These are phyloP conservation scores for Champsocephalus esox DNA, from an alignment of 2,797 vertebrate genomes.

Conservation along the genomic window DNA sequence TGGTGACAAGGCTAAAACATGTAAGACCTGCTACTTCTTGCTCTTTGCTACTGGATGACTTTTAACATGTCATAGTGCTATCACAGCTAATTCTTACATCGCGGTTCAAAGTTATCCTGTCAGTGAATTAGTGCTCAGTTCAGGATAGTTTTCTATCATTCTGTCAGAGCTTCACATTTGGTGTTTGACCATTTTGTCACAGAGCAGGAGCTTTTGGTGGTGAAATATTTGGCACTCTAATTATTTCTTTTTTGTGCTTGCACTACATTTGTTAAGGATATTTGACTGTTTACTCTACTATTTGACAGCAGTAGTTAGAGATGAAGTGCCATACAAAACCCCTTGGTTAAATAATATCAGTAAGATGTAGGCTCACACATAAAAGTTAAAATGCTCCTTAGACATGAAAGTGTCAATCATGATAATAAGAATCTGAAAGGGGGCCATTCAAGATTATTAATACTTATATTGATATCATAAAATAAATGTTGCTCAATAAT, in stretches of 20 bases:
- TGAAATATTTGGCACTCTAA: not conserved
- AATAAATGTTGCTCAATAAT: not conserved
- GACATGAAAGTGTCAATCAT: not conserved
- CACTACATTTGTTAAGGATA: not conserved
- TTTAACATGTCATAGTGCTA: slow-evolving; percentile 1
- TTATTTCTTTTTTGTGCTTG: not conserved
- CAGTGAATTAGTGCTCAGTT: not conserved
- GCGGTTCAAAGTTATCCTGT: not conserved
- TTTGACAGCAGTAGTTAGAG: slow-evolving; percentile 1
- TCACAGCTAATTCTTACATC: slow-evolving; percentile 18
- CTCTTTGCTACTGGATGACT: slow-evolving; percentile 13
- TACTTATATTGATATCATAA: not conserved
- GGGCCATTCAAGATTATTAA: not conserved
- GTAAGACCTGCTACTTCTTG: not conserved
- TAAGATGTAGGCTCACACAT: not conserved
- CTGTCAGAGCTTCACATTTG: not conserved
- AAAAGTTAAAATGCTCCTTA: not conserved
- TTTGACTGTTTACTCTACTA: not conserved
- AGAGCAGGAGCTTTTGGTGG: not conserved
- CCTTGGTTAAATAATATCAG: not conserved
- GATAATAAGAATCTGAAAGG: not conserved
- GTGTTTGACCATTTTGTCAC: not conserved
- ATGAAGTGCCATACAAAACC: not conserved
- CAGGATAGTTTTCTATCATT: slow-evolving; percentile 6
- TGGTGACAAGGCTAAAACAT: not conserved